Conservation (phyloP, 2,113 vertebrate genomes). For the Condylura cristata region DNA sequence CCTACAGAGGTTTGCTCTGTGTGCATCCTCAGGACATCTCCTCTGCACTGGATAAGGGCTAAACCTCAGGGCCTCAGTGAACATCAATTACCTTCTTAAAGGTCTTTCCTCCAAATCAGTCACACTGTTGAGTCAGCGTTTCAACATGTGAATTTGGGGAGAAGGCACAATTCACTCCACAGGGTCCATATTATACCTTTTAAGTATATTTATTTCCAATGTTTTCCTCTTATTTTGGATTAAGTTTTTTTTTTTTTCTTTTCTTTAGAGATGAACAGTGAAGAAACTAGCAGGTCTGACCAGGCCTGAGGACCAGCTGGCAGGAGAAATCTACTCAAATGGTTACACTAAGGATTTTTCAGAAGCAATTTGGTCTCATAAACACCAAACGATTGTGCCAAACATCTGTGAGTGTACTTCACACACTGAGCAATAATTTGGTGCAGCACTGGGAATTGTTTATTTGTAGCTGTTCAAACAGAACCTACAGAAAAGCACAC, state of each 20-base stretch:
- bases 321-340: not conserved
- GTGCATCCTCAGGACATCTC: not conserved
- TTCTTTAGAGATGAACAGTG: not conserved
- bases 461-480: not conserved
- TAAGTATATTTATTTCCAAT: not conserved
- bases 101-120: not conserved
- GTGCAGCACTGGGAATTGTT: not conserved
- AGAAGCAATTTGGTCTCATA: conserved; percentile 20
- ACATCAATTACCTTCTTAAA: not conserved
- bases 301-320: not conserved
- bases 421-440: not conserved
- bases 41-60: not conserved
- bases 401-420: conserved; percentile 29
- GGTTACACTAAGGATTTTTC: not conserved
- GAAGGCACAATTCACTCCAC: not conserved
- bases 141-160: not conserved
- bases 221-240: not conserved
- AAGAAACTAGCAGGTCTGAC: not conserved
- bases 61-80: not conserved
- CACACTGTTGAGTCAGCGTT: not conserved
- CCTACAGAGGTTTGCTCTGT: not conserved
- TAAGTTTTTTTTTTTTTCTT: not conserved
- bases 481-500: not conserved
- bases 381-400: conserved; percentile 15
- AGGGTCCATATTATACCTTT: not conserved